Percentiles rank a stretch among this genome's conserved stretches.
Conservation (phyloP, 2,797 vertebrate species). For the Tinamus major region DNA sequence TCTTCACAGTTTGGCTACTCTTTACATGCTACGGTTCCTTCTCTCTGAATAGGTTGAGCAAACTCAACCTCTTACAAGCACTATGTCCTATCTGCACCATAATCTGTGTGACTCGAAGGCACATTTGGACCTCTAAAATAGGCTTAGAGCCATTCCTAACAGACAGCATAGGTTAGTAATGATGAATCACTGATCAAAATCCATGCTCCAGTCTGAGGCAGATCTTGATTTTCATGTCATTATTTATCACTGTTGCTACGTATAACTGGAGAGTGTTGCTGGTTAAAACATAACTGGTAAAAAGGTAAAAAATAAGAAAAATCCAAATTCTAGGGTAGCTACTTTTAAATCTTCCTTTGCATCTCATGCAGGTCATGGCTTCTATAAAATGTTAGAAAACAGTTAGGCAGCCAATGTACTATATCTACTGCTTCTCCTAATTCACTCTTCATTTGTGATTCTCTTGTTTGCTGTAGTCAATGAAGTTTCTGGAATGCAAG, state of each 20-base stretch:
- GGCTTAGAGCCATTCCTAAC: not conserved
- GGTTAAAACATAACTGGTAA: not conserved
- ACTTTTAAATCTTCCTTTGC: constrained; percentile 48
- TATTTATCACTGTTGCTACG: not conserved
- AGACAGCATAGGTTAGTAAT: not conserved
- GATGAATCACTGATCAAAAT: not conserved
- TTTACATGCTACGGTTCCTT: not conserved
- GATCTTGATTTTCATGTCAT: not conserved
- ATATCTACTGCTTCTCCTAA: constrained; percentile 43
- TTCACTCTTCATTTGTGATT: constrained; percentile 53
- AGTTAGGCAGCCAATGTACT: constrained; percentile 62
- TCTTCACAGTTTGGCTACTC: not conserved
- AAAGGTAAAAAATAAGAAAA: not conserved
- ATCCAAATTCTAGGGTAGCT: not conserved
- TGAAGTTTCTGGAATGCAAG: not conserved
- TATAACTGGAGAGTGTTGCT: not conserved
- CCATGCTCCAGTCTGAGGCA: not conserved
- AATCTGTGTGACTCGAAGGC: not conserved
- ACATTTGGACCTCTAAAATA: not conserved
- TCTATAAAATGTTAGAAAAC: constrained; percentile 63
- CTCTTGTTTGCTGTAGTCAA: not conserved
- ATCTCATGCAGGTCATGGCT: constrained; percentile 34
- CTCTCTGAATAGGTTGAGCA: not conserved
- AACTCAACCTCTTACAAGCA: not conserved
- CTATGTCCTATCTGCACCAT: not conserved